A percentile compares a stretch with the other conserved stretches of the same genome.
These are phyloP conservation scores for Hippolais icterina DNA, from an alignment of 2,113 vertebrate genomes.

Conservation along the genomic window DNA sequence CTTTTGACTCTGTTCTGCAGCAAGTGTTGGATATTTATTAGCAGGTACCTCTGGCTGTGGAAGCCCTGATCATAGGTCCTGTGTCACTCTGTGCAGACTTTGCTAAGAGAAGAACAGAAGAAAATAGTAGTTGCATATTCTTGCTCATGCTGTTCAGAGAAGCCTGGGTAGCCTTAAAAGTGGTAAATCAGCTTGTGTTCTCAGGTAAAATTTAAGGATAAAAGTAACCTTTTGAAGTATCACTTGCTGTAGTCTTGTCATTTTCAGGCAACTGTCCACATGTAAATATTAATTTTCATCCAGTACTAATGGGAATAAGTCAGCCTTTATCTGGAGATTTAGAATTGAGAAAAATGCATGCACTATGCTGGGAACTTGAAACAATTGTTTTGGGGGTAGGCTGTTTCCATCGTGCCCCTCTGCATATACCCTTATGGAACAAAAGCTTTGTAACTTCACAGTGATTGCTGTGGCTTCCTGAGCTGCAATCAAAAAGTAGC, in stretches of 20 bases:
- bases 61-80: rapidly evolving
- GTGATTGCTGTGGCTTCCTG: background rate
- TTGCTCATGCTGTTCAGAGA: background rate
- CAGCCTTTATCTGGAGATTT: background rate
- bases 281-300: background rate
- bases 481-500: rapidly evolving
- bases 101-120: background rate
- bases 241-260: rapidly evolving
- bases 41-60: rapidly evolving
- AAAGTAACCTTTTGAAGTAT: background rate
- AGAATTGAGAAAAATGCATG: background rate
- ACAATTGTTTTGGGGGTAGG: background rate
- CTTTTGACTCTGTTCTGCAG: background rate
- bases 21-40: background rate
- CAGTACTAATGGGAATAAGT: background rate
- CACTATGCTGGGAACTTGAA: background rate
- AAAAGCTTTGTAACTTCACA: background rate
- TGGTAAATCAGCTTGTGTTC: background rate
- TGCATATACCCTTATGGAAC: rapidly evolving
- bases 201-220: background rate
- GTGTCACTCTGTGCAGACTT: background rate
- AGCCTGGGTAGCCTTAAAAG: background rate
- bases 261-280: background rate
- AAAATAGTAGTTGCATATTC: background rate
- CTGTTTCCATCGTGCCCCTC: background rate